Evolutionary conservation across 2,113 vertebrate genomes (phyloP).

Genomic region (Barnardius zonarius): DNA sequence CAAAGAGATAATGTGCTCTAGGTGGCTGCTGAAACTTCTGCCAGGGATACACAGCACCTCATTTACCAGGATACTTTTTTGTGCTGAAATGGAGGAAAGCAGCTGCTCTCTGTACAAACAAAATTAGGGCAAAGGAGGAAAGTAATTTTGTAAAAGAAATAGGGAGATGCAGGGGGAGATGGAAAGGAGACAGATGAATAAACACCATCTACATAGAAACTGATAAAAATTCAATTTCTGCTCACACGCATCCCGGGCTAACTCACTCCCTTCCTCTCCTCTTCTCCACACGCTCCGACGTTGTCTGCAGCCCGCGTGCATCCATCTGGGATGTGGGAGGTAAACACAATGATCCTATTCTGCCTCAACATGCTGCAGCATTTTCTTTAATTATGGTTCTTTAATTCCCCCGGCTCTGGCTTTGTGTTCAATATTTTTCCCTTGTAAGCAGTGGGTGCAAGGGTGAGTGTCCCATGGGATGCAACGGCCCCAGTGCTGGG

Average conservation of each 20-base stretch:
- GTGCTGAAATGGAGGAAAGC: slow-evolving; percentile 48
- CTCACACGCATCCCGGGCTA: slow-evolving; percentile 34
- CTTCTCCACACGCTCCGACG: slow-evolving; percentile 1
- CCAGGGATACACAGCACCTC: background rate
- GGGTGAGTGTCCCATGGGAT: accelerated
- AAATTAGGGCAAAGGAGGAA: slow-evolving; percentile 69
- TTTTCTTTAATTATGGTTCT: background rate
- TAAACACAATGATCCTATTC: slow-evolving; percentile 59
- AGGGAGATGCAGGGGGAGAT: slow-evolving; percentile 60
- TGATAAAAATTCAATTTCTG: slow-evolving; percentile 66
- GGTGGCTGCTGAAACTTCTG: background rate
- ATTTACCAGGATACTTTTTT: background rate
- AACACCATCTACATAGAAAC: slow-evolving; percentile 58
- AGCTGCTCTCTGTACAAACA: slow-evolving; percentile 63
- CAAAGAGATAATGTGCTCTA: background rate
- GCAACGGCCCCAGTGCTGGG: accelerated
- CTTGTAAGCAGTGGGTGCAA: background rate
- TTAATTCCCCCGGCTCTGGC: background rate
- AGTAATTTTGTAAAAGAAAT: slow-evolving; percentile 66
- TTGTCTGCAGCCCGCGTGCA: slow-evolving; percentile 40
- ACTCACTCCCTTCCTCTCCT: slow-evolving; percentile 56
- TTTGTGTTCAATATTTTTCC: background rate
- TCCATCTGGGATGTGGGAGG: slow-evolving; percentile 76
- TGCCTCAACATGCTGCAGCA: background rate
- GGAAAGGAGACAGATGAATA: slow-evolving; percentile 69